Evolutionary conservation across 2,888 invertebrate genomes (phyloP), one percentile per base, ranked within the genome.

Genomic region (Heteromurus nitidus): DNA sequence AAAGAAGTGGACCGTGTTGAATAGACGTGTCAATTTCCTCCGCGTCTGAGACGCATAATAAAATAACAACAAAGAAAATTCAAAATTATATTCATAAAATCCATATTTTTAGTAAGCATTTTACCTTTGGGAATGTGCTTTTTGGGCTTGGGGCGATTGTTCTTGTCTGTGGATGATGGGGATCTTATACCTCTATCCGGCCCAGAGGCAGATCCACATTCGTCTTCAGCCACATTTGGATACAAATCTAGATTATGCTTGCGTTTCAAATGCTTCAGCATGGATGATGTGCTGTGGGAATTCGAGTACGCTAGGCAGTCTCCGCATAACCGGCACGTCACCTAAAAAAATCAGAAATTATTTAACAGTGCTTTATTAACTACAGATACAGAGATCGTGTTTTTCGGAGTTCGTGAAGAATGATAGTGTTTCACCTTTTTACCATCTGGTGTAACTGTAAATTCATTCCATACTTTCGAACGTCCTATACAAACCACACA

Each of bases 381-480:
- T 36, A 36, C 36, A 36, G 13, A 9, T 9, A 36, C 36, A 22
- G 7, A 53, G 7, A 53, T 11, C 47, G 3, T 22, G 22, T 53
- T 7, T 53, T 22, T 47, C 11, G 16, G 47, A 3, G n/a, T 47
- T 11, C 3, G n/a, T 47, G n/a, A 47, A 47, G 28, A 62, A 22
- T 24, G 18, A 18, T 16, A 69, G 1, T 36, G n/a, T 30, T 42
- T 44, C 0, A 84, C 85, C 82, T 84, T 84, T 62, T 68, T 82
- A n/a, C 85, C 84, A 62, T 84, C 82, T 11, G 64, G 31, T 2
- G 83, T 80, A 0, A 85, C 80, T 18, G 79, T 60, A 75, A 86
- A 86, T 65, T 85, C 83, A 64, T 82, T 84, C 86, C 86, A 86
- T 3, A 86, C 86, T 77, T 79, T 84, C 0, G 84, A 84, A 22